Conservation (phyloP, 2,888 invertebrate genomes). For the Gibbula magus region DNA sequence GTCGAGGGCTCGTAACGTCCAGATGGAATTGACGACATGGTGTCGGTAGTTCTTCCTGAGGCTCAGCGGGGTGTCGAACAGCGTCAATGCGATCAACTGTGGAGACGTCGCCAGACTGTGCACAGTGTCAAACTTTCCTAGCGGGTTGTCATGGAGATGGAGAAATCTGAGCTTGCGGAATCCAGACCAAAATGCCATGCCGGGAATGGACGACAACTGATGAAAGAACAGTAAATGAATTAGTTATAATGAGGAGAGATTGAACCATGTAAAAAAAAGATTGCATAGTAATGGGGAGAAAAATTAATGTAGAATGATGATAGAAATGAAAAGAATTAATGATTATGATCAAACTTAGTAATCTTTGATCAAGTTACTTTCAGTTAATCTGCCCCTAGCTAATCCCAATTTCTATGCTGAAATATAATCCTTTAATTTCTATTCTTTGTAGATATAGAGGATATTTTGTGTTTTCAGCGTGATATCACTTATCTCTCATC, state of each 20-base stretch:
- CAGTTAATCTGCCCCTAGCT: too few species aligned
- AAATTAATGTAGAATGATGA: background rate
- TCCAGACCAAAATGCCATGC: conserved; percentile 68
- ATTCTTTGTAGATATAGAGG: too few species aligned
- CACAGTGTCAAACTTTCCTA: conserved; percentile 70
- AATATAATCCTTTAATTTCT: too few species aligned
- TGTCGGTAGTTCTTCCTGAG: conserved; percentile 73
- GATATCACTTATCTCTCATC: too few species aligned
- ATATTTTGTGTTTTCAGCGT: too few species aligned
- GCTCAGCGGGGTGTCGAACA: conserved; percentile 73
- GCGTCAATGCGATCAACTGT: conserved; percentile 63
- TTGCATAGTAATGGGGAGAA: background rate
- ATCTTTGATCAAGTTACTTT: too few species aligned
- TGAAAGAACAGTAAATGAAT: conserved; percentile 14
- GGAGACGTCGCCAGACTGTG: conserved; percentile 67
- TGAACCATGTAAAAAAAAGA: background rate
- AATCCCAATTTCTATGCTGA: too few species aligned
- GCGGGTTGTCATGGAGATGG: conserved; percentile 74
- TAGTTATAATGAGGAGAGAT: background rate
- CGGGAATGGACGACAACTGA: conserved; percentile 70
- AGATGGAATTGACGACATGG: conserved; percentile 74
- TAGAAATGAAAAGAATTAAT: background rate
- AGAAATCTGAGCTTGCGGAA: conserved; percentile 66
- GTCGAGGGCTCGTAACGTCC: conserved; percentile 73
- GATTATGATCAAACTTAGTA: background rate